These are phyloP conservation scores for Drosophila repletoides DNA, from an alignment of 1,140 invertebrate genomes.

Conservation along the genomic window DNA sequence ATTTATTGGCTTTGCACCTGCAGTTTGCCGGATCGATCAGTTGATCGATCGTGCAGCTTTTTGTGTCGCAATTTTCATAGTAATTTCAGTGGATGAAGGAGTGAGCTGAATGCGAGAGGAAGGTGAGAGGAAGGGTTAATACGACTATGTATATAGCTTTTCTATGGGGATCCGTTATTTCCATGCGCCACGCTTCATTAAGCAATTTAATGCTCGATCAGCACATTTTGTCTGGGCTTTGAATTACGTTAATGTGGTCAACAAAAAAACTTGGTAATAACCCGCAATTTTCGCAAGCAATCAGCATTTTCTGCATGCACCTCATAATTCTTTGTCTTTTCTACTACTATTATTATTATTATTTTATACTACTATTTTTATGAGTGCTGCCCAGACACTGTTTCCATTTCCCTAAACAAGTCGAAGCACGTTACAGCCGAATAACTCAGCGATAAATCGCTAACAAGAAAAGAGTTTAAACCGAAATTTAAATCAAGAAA, in stretches of 20 bases:
- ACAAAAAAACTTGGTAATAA: constrained; percentile 16
- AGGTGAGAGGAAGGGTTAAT: neutral
- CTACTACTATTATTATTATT: too few relatives aligned
- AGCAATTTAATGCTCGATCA: constrained; percentile 68
- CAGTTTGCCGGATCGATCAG: constrained; percentile 17
- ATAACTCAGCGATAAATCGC: neutral
- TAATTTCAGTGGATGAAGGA: neutral
- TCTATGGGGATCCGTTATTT: constrained; percentile 54
- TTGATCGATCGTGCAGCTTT: constrained; percentile 34
- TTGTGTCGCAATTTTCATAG: constrained; percentile 24
- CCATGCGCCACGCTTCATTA: constrained; percentile 72
- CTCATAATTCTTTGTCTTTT: too few relatives aligned
- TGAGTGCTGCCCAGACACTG: too few relatives aligned
- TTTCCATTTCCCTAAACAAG: too few relatives aligned
- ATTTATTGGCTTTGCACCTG: constrained; percentile 39
- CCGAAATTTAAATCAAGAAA: neutral
- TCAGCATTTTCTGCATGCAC: constrained; percentile 50
- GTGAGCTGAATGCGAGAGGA: neutral
- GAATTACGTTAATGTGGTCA: constrained; percentile 50
- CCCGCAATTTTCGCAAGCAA: constrained; percentile 24
- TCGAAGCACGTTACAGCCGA: constrained; percentile 52
- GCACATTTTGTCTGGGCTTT: constrained; percentile 54
- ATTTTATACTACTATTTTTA: too few relatives aligned
- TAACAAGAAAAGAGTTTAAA: neutral
- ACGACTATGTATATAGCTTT: constrained; percentile 13